Conservation (phyloP, 2,113 vertebrate genomes). For the Zosterops borbonicus region DNA sequence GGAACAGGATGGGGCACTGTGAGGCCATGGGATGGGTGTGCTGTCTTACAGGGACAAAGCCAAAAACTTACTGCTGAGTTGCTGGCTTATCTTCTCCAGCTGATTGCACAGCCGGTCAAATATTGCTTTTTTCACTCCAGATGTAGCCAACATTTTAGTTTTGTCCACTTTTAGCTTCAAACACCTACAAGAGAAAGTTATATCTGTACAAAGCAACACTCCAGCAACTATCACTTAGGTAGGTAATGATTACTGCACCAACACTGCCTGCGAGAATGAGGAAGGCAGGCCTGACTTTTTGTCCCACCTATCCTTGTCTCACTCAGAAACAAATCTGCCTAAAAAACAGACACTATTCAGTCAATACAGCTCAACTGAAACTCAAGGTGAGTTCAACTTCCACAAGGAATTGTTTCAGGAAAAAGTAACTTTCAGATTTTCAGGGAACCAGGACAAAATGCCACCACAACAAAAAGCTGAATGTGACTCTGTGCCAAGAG, state of each 20-base stretch:
- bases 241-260: neutral
- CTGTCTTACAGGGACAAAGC: neutral
- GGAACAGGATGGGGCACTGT: neutral
- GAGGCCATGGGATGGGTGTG: neutral
- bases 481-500: neutral
- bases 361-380: neutral
- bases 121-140: constrained; percentile 82
- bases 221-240: neutral
- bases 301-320: neutral
- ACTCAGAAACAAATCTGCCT: neutral
- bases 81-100: constrained; percentile 77
- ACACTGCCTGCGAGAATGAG: neutral
- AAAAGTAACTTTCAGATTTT: neutral
- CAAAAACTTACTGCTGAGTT: constrained; percentile 77
- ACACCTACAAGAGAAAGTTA: constrained; percentile 71
- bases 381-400: neutral
- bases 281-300: neutral
- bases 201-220: neutral
- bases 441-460: neutral
- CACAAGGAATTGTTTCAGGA: neutral
- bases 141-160: constrained; percentile 76
- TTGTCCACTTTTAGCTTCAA: constrained; percentile 86
- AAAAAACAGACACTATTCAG: neutral
- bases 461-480: neutral
- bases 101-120: constrained; percentile 82